Conservation (phyloP, 2,797 vertebrate genomes). For the Kryptolebias ocellatus region DNA sequence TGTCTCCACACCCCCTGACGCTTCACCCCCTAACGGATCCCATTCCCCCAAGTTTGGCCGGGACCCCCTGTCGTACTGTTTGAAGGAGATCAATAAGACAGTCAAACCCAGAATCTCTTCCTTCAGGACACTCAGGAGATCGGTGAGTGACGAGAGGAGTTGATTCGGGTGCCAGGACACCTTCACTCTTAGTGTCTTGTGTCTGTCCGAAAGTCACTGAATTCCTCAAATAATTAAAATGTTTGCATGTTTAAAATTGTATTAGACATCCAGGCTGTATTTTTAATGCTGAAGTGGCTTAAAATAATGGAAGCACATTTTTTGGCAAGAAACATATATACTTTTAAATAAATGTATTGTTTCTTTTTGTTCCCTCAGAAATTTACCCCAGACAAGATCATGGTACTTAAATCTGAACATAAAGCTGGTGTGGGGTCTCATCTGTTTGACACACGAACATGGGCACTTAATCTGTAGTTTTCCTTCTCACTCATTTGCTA, state of each 20-base stretch:
- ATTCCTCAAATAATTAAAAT: slow-evolving; percentile 11
- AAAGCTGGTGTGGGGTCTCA: slow-evolving; percentile 45
- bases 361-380: slow-evolving; percentile 69
- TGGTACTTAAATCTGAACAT: slow-evolving; percentile 66
- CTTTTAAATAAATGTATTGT: slow-evolving; percentile 35
- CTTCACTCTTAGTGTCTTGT: slow-evolving; percentile 31
- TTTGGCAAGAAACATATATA: neutral
- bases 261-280: neutral
- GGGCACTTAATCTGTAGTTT: slow-evolving; percentile 57
- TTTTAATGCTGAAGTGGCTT: neutral
- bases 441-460: slow-evolving; percentile 34
- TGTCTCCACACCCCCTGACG: slow-evolving; percentile 79
- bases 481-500: neutral
- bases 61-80: slow-evolving; percentile 93
- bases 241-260: neutral
- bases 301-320: neutral
- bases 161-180: slow-evolving; percentile 36
- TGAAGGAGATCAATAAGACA: slow-evolving; percentile 97
- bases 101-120: slow-evolving; percentile 95
- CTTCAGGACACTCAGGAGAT: slow-evolving; percentile 90
- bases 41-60: slow-evolving; percentile 92
- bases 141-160: slow-evolving; percentile 85
- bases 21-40: slow-evolving; percentile 89
- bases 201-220: slow-evolving; percentile 33
- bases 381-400: slow-evolving; percentile 76